phyloP scores from a whole-genome alignment of 1,140 invertebrate species.

The Antheraea mylitta region DNA sequence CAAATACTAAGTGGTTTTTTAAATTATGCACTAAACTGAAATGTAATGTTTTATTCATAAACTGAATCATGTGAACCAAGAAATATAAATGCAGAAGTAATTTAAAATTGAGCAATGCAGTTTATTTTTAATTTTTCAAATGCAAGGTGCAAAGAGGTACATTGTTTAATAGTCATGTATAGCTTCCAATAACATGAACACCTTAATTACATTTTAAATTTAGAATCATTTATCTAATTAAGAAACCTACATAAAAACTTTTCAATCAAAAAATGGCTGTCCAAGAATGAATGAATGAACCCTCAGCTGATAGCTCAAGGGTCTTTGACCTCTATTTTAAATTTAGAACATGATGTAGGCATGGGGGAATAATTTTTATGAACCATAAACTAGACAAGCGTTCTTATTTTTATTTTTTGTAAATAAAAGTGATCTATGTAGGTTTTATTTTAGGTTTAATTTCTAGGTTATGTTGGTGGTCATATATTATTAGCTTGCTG shows the following conservation, averaged over 20 bases:
- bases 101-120: neutral
- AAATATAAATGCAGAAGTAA: too few species aligned
- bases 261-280: neutral
- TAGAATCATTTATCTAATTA: slow-evolving; percentile 9
- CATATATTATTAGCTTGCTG: neutral
- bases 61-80: too few species aligned
- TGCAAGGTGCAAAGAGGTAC: neutral
- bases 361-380: slow-evolving; percentile 9
- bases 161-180: neutral
- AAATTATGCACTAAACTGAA: too few species aligned
- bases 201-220: slow-evolving; percentile 4
- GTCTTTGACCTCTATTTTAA: slow-evolving; percentile 14
- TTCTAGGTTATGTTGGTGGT: slow-evolving; percentile 10
- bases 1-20: too few species aligned
- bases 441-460: neutral
- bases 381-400: neutral
- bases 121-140: neutral
- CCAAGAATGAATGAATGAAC: slow-evolving; percentile 10
- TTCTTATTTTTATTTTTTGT: neutral
- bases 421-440: neutral
- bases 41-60: too few species aligned
- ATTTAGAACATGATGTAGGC: slow-evolving; percentile 11
- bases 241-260: slow-evolving; percentile 2
- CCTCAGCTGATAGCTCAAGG: slow-evolving; percentile 14
- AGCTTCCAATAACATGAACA: neutral